These are phyloP conservation scores for Nerophis ophidion DNA, from an alignment of 2,113 vertebrate genomes.

Conservation along the genomic window DNA sequence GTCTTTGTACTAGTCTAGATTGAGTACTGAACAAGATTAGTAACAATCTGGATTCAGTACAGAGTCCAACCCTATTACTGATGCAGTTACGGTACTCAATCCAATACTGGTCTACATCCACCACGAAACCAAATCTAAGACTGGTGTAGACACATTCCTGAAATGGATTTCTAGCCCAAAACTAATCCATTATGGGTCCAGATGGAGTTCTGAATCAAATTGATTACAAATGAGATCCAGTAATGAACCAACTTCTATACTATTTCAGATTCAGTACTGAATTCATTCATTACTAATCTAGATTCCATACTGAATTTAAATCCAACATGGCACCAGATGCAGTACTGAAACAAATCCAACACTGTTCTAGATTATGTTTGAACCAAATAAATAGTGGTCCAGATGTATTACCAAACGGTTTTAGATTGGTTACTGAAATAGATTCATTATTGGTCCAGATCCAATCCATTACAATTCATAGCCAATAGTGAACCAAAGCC, in stretches of 20 bases:
- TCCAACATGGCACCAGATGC: neutral
- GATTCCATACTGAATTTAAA: too few species aligned
- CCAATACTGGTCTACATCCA: neutral
- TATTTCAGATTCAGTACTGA: too few species aligned
- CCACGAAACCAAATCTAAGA: too few species aligned
- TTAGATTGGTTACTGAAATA: too few species aligned
- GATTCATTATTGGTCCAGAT: neutral
- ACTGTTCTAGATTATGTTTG: neutral
- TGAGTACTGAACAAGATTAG: neutral
- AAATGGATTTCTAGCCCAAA: neutral
- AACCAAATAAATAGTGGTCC: neutral
- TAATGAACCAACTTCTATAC: too few species aligned
- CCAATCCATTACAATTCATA: neutral
- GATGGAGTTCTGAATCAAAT: neutral
- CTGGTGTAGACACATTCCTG: too few species aligned
- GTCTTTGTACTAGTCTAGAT: neutral
- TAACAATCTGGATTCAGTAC: neutral
- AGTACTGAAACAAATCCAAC: neutral
- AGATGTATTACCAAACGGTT: too few species aligned
- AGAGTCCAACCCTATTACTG: neutral
- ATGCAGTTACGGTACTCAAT: neutral
- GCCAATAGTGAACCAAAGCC: neutral
- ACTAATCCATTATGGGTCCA: neutral
- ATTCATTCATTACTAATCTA: too few species aligned
- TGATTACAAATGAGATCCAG: too few species aligned